phyloP scores from a whole-genome alignment of 2,888 invertebrate genomes.

The Orthosia gothica region DNA sequence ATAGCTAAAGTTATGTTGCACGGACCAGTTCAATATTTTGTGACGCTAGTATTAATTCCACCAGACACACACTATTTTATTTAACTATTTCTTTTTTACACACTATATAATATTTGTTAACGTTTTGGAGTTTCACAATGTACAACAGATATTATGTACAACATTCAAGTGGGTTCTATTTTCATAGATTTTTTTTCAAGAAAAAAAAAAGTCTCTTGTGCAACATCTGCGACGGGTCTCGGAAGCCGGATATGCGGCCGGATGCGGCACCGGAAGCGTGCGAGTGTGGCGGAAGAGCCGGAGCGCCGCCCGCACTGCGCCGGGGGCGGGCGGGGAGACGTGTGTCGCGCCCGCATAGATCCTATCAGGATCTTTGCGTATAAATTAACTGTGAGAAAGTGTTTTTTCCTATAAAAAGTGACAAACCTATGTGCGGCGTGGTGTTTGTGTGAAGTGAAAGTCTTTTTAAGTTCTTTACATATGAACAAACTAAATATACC shows the following conservation, averaged over 20 bases:
- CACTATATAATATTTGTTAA: no score
- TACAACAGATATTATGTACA: background rate
- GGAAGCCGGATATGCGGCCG: constrained; percentile 83
- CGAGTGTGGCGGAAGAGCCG: constrained; percentile 75
- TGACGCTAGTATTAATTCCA: background rate
- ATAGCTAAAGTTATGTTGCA: background rate
- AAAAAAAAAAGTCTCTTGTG: background rate
- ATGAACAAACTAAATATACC: no score
- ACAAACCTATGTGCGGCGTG: background rate
- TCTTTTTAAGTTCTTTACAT: no score
- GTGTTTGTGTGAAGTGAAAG: background rate
- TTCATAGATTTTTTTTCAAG: no score
- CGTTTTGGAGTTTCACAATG: background rate
- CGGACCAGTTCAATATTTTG: background rate
- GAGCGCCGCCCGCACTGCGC: constrained; percentile 51
- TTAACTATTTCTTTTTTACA: background rate
- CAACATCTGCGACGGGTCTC: constrained; percentile 17
- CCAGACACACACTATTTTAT: background rate
- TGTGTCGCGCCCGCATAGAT: constrained; percentile 2
- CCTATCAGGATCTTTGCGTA: constrained; percentile 12
- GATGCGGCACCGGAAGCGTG: constrained; percentile 86
- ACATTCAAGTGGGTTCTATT: no score
- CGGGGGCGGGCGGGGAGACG: constrained; percentile 58
- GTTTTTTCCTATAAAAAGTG: background rate
- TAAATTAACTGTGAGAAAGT: background rate